Evolutionary conservation across 1,140 invertebrate genomes (phyloP), one percentile per base, ranked within the genome.

Genomic region (Solenopsis invicta): DNA sequence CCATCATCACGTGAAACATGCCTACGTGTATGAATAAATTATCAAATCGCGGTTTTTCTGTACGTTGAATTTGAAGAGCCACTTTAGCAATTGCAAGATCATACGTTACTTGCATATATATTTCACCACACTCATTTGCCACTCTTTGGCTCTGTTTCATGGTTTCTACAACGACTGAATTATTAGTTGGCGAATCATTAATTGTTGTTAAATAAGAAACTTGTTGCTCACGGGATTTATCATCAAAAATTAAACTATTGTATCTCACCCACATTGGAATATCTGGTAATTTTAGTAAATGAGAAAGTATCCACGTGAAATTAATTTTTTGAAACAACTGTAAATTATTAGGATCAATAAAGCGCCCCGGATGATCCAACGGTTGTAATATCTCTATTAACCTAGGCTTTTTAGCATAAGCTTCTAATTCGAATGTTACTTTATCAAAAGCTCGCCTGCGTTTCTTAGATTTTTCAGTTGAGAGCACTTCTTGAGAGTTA

Each of bases 21-120:
- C 93, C 94, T 10, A 94, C 71, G 64, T 93, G 93, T 62, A 95
- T 94, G 80, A 95, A 95, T 18, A 93, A 16, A 54, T 92, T 90
- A 54, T 94, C 72, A 89, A 92, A 94, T 64, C 9, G 69, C 4
- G 92, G 87, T 16, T 80, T 77, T 92, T 95, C 92, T 9, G 62
- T 67, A 29, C 9, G 3, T 59, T 85, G 71, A 0, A 85, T 45
- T 45, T 85, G 71, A 10, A 54, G 10, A 1, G 72, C 82, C 4
- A 72, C 12, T 29, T 82, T 82, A n/a, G 80, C 66, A 45, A 82
- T 82, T 6, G 67, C 67, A 10, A 82, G 48, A 13, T n/a, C n/a
- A n/a, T n/a, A n/a, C n/a, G n/a, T n/a, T n/a, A n/a, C n/a, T n/a
- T n/a, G n/a, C n/a, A n/a, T n/a, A n/a, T n/a, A n/a, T n/a, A n/a